These are phyloP conservation scores for Mormyrus proboscirostris DNA, from an alignment of 2,797 vertebrate genomes.

Conservation along the genomic window DNA sequence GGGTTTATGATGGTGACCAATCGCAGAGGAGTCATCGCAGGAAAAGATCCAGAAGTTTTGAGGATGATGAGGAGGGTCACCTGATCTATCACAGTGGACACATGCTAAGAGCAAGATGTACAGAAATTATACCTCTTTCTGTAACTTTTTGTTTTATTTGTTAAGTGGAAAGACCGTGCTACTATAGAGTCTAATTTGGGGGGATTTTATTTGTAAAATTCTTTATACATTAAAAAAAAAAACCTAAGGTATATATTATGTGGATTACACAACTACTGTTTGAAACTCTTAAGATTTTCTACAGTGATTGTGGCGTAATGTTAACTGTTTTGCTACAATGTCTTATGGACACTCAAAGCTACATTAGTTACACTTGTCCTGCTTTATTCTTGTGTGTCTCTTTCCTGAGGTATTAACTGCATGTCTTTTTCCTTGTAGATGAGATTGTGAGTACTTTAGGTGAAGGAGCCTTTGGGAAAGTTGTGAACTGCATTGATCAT, in stretches of 20 bases:
- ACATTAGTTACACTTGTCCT: neutral
- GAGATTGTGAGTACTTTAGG: constrained; percentile 84
- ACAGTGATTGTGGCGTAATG: constrained; percentile 18
- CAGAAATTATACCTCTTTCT: constrained; percentile 83
- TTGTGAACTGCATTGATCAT: constrained; percentile 84
- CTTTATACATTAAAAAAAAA: neutral
- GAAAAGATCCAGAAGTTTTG: constrained; percentile 91
- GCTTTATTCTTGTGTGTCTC: neutral
- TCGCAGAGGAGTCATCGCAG: constrained; percentile 84
- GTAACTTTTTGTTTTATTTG: constrained; percentile 58
- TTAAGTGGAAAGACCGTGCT: constrained; percentile 45
- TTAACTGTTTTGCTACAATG: constrained; percentile 6
- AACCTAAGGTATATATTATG: neutral
- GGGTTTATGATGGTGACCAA: constrained; percentile 74
- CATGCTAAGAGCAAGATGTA: constrained; percentile 94
- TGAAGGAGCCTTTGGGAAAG: constrained; percentile 88
- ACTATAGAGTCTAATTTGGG: constrained; percentile 25
- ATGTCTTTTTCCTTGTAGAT: constrained; percentile 60
- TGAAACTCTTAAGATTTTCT: constrained; percentile 14
- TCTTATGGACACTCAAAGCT: neutral
- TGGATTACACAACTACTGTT: constrained; percentile 2
- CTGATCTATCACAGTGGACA: constrained; percentile 99
- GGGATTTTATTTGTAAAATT: constrained; percentile 18
- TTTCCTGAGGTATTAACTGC: constrained; percentile 29
- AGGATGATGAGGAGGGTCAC: constrained; percentile 98